Evolutionary conservation across 2,113 vertebrate species (phyloP).

Genomic region (Tychaedon coryphoeus): DNA sequence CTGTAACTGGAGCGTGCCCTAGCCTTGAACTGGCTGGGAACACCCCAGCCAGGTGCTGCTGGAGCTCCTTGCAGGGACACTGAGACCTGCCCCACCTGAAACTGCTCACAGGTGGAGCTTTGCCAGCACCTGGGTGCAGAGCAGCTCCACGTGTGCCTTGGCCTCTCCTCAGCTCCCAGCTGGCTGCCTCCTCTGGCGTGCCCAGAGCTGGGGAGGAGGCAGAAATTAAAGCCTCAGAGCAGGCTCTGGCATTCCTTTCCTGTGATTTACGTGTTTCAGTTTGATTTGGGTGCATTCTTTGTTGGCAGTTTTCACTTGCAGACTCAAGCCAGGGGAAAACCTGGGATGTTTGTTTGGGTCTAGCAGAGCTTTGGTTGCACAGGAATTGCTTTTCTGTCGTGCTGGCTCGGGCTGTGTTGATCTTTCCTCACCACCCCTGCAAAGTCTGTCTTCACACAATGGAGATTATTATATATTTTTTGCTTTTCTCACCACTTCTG

Average conservation of each 20-base stretch:
- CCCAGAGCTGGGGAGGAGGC: neutral
- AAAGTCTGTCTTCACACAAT: neutral
- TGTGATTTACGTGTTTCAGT: neutral
- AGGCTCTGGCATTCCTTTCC: neutral
- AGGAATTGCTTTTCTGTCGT: neutral
- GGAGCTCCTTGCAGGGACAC: neutral
- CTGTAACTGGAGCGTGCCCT: fast-evolving
- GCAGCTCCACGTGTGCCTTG: fast-evolving
- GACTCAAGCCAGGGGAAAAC: neutral
- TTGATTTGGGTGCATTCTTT: neutral
- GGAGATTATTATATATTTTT: neutral
- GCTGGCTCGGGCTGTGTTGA: neutral
- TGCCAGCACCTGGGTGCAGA: neutral
- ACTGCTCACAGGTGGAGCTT: neutral
- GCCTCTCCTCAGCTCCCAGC: neutral
- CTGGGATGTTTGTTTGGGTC: neutral
- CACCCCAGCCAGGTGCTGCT: fast-evolving
- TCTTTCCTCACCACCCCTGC: neutral
- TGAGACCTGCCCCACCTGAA: neutral
- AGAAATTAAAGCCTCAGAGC: neutral
- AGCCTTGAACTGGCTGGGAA: fast-evolving
- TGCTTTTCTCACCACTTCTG: neutral
- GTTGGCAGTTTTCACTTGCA: neutral
- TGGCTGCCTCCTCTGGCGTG: fast-evolving
- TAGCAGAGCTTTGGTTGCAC: neutral